These are phyloP conservation scores for Dendrocincla tyrannina DNA, from an alignment of 2,797 vertebrate species.

Conservation along the genomic window DNA sequence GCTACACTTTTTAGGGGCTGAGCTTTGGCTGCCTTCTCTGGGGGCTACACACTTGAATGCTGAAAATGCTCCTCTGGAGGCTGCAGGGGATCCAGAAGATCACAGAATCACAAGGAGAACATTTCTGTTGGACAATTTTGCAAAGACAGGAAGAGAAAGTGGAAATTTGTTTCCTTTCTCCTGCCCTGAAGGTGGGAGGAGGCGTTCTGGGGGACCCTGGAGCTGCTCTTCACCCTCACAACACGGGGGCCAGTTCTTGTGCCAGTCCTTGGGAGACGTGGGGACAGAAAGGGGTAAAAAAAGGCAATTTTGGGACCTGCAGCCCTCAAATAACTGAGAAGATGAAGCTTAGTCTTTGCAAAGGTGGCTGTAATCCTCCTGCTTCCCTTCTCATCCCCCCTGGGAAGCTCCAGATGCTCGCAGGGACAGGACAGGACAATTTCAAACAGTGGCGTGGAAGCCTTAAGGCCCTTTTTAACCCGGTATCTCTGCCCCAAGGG, in stretches of 20 bases:
- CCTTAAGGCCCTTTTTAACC: not conserved
- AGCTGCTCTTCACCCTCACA: not conserved
- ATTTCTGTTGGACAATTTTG: not conserved
- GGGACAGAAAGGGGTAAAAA: not conserved
- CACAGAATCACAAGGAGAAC: not conserved
- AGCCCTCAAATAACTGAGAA: not conserved
- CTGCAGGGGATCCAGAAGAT: not conserved
- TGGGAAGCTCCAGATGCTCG: not conserved
- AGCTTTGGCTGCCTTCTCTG: not conserved
- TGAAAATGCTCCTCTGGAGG: not conserved
- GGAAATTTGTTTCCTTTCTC: not conserved
- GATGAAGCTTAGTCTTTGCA: not conserved
- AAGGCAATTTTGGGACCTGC: not conserved
- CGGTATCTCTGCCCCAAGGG: not conserved
- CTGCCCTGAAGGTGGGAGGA: not conserved
- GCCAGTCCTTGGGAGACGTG: too few relatives aligned
- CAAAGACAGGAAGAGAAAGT: not conserved
- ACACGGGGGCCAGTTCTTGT: accelerated
- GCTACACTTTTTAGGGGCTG: not conserved
- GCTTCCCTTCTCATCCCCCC: not conserved
- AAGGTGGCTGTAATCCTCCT: not conserved
- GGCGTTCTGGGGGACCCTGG: accelerated
- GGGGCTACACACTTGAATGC: accelerated
- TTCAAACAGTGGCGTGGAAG: not conserved
- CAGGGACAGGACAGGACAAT: not conserved